phyloP scores from a whole-genome alignment of 1,140 invertebrate species.

The Drosophila rufa region DNA sequence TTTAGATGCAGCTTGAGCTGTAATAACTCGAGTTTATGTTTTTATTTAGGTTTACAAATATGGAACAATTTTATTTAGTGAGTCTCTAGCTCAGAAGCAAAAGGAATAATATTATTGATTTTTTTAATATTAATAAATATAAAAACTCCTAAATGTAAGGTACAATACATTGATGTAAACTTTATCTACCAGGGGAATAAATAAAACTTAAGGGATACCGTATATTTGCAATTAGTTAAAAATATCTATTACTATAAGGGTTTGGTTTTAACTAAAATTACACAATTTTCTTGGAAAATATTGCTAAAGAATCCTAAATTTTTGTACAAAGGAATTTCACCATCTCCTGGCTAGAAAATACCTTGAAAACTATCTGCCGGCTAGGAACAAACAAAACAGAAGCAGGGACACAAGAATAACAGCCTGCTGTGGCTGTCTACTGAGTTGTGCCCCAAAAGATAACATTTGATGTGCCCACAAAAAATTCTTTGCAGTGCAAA shows the following conservation, averaged over 20 bases:
- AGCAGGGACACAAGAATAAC: background rate
- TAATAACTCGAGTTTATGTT: background rate
- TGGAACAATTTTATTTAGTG: background rate
- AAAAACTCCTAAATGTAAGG: no score
- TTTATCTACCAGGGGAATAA: no score
- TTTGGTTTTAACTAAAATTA: no score
- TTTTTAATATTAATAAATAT: no score
- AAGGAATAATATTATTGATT: no score
- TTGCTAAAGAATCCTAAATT: background rate
- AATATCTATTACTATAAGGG: no score
- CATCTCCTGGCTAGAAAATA: background rate
- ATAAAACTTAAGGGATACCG: no score
- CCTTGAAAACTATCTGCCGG: background rate
- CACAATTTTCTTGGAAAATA: background rate
- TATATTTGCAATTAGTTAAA: no score
- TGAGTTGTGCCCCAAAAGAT: constrained; percentile 21
- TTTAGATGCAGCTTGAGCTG: background rate
- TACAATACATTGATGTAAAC: no score
- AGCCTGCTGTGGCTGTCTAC: background rate
- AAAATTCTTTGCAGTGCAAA: constrained; percentile 42
- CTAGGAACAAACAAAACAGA: background rate
- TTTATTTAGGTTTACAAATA: no score
- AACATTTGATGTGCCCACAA: constrained; percentile 26
- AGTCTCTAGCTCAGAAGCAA: background rate
- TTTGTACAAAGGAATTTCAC: background rate